Base-by-base conservation (phyloP, 2,888 invertebrate species). In the Platycheirus rosarum region DNA sequence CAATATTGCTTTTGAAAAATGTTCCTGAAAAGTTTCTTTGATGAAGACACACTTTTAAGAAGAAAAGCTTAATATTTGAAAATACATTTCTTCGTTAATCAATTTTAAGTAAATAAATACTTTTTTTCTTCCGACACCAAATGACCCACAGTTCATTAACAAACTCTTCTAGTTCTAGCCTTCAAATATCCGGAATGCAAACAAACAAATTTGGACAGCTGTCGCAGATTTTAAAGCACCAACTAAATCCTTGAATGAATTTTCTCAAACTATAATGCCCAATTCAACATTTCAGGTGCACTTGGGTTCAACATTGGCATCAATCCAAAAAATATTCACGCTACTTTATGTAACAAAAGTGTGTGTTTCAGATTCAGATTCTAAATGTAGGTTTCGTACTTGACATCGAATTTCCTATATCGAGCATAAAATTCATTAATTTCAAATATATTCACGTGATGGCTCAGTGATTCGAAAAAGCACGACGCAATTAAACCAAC, bases 361-460 rank as follows among this genome's bases (percentile, higher is more conserved):
- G 60, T 60, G 44, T 60, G n/a, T 44, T 18, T 16, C 42, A 42
- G n/a, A n/a, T n/a, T n/a, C n/a, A n/a, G n/a, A n/a, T n/a, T n/a
- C n/a, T n/a, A n/a, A n/a, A n/a, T n/a, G n/a, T n/a, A n/a, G n/a
- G n/a, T n/a, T 42, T 42, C 16, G 40, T 60, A 32, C 60, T 32
- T 60, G 60, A 60, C 60, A 60, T 44, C 60, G 60, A 44, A 44
- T 60, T 60, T 60, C 13, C 29, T 60, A 42, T 44, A 29, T 32
- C 29, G 8, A 44, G 16, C 14, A 29, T 32, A 32, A 23, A 29
- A 44, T 44, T 29, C 16, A 53, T 66, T 51, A n/a, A 66, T 53
- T 68, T 53, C 13, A 29, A 53, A 51, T 32, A n/a, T n/a, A 66
- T 66, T 66, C 66, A 68, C 66, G 66, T 68, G 66, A 44, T 68